Percentiles rank a stretch among this genome's conserved stretches.
These are phyloP conservation scores for Eclectus roratus DNA, from an alignment of 2,113 vertebrate genomes.

Conservation along the genomic window DNA sequence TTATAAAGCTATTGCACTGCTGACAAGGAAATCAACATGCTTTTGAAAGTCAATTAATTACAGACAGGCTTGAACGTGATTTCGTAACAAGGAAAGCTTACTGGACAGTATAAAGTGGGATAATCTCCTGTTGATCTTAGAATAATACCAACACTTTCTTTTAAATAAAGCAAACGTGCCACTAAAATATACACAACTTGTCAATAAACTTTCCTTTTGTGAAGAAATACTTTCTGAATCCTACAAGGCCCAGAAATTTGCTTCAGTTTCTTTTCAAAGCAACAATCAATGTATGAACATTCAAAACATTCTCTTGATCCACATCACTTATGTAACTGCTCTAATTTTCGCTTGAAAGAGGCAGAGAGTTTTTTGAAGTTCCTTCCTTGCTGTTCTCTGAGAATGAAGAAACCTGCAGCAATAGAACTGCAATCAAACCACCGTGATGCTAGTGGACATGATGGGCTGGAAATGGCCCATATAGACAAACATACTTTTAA, in stretches of 20 bases:
- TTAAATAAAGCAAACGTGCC: background rate
- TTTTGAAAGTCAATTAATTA: background rate
- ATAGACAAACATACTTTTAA: background rate
- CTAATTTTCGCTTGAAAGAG: background rate
- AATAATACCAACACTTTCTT: background rate
- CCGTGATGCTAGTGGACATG: accelerated
- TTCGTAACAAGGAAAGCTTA: background rate
- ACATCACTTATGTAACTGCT: accelerated
- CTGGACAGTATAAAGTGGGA: background rate
- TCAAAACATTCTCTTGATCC: background rate
- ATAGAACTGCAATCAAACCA: accelerated
- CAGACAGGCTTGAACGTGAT: background rate
- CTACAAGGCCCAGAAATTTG: background rate
- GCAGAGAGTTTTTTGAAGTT: background rate
- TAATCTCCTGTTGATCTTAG: background rate
- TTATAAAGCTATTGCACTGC: background rate
- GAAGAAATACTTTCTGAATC: background rate
- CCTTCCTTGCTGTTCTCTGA: background rate
- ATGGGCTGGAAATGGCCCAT: background rate
- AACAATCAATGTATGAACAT: background rate
- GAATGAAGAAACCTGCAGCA: background rate
- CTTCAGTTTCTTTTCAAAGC: background rate
- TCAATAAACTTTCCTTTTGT: background rate
- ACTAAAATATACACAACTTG: background rate
- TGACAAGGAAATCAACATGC: background rate